Base-by-base conservation (phyloP, 2,888 invertebrate genomes). In the Peribatodes rhomboidaria region DNA sequence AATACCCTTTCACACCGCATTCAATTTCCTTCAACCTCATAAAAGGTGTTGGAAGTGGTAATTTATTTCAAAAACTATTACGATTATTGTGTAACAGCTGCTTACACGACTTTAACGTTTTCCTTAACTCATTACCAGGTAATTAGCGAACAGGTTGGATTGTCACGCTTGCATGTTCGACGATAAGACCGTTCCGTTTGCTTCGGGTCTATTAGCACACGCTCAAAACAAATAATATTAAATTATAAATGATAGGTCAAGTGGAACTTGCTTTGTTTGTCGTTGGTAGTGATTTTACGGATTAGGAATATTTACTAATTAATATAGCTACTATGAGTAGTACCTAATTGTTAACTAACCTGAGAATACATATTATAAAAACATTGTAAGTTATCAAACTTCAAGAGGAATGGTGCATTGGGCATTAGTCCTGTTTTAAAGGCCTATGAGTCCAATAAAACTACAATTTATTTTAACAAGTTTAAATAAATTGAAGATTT, bases 61-160 rank as follows among this genome's bases (percentile, higher is more conserved):
- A 50, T 27, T 16, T 10, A 55, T 42, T 55, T 74, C 69, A 72
- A 70, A 72, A 75, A 73, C 75, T 76, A 81, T 76, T 77, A 72
- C 68, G 68, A 75, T 80, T 71, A 76, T 71, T 78, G 74, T 77
- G 64, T 63, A 69, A 64, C 47, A 53, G 10, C 41, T 63, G 62
- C 59, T 69, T 55, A 74, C 63, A 71, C 63, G 52, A 67, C 60
- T 61, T 52, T 62, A 58, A 35, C 52, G 50, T 44, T 61, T 49
- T 49, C 27, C 31, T 42, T 56, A 50, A 50, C 42, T 53, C 14
- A 53, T 58, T 53, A 49, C 47, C 7, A 33, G 42, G 39, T 58
- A 64, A 64, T 64, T 67, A 65, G 67, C 54, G 61, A 69, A 66
- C 68, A 62, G 56, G 54, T 44, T 44, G 39, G 62, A 68, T 61